Evolutionary conservation across 2,888 invertebrate genomes (phyloP), one percentile per base, ranked within the genome.

Genomic region (Leptopilina syphax): DNA sequence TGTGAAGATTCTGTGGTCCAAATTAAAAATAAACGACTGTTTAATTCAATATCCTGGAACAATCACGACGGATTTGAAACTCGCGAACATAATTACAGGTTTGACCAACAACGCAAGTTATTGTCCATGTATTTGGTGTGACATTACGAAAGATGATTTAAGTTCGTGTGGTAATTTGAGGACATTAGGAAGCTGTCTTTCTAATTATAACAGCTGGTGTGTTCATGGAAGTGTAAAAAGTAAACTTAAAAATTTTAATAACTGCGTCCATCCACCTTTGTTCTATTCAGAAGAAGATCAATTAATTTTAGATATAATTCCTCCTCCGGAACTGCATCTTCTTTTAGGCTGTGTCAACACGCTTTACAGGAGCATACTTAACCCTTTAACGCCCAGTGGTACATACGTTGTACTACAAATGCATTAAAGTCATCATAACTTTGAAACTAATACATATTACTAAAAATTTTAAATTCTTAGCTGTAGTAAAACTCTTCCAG

Each of bases 251-350:
- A 5, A 60, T 60, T 60, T 7, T 5, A 60, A 60, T 1, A 60
- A 60, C 3, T 60, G 60, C n/a, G n/a, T 60, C n/a, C 60, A 60
- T 60, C 60, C n/a, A 60, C 60, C 60, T 60, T 60, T 60, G 60
- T 60, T 60, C 3, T 18, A n/a, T 18, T 3, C 60, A 18, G 60
- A 60, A 0, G 6, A 13, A n/a, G 18, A 60, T n/a, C 60, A 60
- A n/a, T 6, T n/a, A 1, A 60, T 60, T 60, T 18, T 60, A 1
- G 60, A 60, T n/a, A 3, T 60, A 1, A n/a, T 60, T 7, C 60
- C 60, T 60, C 60, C 60, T 13, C 60, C 60, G 13, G n/a, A 60
- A 18, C 5, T 60, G 3, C 60, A 60, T 60, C 18, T 60, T 4
- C 3, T 60, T 1, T 60, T 60, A 60, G 18, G 60, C 3, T 60